Conservation (phyloP, 2,797 vertebrate species). For the Rachycentron canadum region DNA sequence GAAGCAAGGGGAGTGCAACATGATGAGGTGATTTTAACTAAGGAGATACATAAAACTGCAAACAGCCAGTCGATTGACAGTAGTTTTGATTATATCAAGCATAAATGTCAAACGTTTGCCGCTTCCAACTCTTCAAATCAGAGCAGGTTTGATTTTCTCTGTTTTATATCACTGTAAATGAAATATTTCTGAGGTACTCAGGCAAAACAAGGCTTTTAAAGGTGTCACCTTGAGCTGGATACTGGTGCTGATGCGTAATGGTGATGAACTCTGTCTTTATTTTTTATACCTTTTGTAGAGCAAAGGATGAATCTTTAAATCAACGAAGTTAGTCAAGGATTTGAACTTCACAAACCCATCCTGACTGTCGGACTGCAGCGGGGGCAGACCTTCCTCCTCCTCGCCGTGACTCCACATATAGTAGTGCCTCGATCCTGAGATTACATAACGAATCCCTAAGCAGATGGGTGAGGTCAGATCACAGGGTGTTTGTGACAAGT, state of each 20-base stretch:
- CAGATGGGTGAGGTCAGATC: slow-evolving; percentile 75
- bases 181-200: neutral
- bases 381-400: slow-evolving; percentile 35
- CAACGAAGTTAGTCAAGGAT: slow-evolving; percentile 2
- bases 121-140: neutral
- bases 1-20: slow-evolving; percentile 8
- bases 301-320: slow-evolving; percentile 4
- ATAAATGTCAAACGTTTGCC: neutral
- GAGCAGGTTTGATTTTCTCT: neutral
- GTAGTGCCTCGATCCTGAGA: slow-evolving; percentile 52
- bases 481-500: slow-evolving; percentile 73
- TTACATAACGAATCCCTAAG: slow-evolving; percentile 73
- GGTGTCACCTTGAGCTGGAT: neutral
- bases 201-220: slow-evolving; percentile 20
- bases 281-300: neutral
- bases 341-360: slow-evolving; percentile 26
- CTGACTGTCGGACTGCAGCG: slow-evolving; percentile 15
- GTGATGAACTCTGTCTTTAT: neutral
- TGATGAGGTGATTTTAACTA: slow-evolving; percentile 11
- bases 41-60: neutral
- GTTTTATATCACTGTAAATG: neutral
- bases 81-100: no score
- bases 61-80: neutral
- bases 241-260: neutral
- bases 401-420: slow-evolving; percentile 61